Percentiles rank a stretch among this genome's conserved stretches.
Evolutionary conservation across 2,797 vertebrate genomes (phyloP).

Genomic region (Megaceryle alcyon): DNA sequence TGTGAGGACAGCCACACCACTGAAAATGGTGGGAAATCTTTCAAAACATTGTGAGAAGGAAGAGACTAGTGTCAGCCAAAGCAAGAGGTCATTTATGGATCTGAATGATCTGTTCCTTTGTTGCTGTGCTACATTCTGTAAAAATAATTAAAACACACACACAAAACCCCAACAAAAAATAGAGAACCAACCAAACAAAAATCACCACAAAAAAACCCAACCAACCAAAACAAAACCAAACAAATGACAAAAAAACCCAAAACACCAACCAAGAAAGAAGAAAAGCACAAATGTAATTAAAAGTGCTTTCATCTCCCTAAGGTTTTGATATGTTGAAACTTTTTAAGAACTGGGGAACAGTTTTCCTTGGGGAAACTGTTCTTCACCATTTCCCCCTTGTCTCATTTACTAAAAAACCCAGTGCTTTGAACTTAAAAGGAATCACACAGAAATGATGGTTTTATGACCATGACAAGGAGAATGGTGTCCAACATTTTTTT

Average conservation of each 20-base stretch:
- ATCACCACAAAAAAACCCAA: too few species aligned
- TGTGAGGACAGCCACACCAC: background rate
- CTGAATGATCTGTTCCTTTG: background rate
- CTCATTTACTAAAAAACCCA: slow-evolving; percentile 15
- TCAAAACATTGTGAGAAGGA: background rate
- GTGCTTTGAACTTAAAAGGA: slow-evolving; percentile 50
- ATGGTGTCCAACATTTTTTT: background rate
- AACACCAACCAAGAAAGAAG: background rate
- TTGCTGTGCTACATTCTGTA: background rate
- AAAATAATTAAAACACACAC: background rate
- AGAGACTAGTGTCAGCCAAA: background rate
- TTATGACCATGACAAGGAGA: slow-evolving; percentile 9
- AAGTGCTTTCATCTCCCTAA: slow-evolving; percentile 21
- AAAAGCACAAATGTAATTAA: slow-evolving; percentile 19
- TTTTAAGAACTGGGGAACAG: slow-evolving; percentile 32
- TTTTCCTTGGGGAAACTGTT: slow-evolving; percentile 38
- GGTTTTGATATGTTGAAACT: background rate
- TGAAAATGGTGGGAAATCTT: background rate
- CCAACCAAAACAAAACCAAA: too few species aligned
- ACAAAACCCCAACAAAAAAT: too few species aligned
- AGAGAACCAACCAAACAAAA: too few species aligned
- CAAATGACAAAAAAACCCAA: too few species aligned
- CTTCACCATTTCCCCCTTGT: slow-evolving; percentile 30
- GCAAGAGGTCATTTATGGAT: background rate
- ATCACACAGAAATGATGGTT: background rate